Evolutionary conservation across 1,140 invertebrate species (phyloP), one percentile per base, ranked within the genome.

Genomic region (Palaemon carinicauda): DNA sequence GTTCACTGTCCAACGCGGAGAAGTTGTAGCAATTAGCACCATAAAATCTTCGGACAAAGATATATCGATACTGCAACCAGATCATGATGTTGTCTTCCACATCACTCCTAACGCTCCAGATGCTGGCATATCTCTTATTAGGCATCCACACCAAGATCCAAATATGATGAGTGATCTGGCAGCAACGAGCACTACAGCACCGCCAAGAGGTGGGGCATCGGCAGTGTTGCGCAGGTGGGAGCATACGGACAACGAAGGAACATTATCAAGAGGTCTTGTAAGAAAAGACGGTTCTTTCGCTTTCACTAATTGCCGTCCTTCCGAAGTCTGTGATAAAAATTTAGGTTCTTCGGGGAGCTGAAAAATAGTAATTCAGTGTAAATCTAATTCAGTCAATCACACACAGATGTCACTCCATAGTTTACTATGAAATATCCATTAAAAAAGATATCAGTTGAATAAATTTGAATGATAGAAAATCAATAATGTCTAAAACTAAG

Each of bases 241-340:
- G 54, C 82, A 85, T 56, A 85, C 79, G 82, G 82, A 85, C 56
- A 27, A 79, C 17, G 74, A 51, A 15, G 82, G 82, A 2, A 85
- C 82, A 27, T 27, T 85, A 15, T 79, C 74, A 17, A 52, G 82
- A 7, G 82, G 82, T 24, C 60, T 85, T 14, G 82, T 85, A 15
- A 50, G 82, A 33, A 65, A 51, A 12, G 82, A 85, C 21, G 82
- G 82, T 10, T 85, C 82, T 33, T 85, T 85, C 27, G 24, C 82
- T 75, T 85, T 85, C 41, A 71, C 82, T 56, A 85, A 85, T 41
- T 85, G 82, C 27, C 82, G 82, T 15, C 82, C 82, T 41, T 27
- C 71, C 3, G 82, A 85, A 33, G 41, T 75, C 14, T 83, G 82
- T 27, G 56, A 17, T 14, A n/a, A 69, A 4, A 14, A 41, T 1